phyloP scores from a whole-genome alignment of 2,113 vertebrate genomes.

The Callionymus lyra region DNA sequence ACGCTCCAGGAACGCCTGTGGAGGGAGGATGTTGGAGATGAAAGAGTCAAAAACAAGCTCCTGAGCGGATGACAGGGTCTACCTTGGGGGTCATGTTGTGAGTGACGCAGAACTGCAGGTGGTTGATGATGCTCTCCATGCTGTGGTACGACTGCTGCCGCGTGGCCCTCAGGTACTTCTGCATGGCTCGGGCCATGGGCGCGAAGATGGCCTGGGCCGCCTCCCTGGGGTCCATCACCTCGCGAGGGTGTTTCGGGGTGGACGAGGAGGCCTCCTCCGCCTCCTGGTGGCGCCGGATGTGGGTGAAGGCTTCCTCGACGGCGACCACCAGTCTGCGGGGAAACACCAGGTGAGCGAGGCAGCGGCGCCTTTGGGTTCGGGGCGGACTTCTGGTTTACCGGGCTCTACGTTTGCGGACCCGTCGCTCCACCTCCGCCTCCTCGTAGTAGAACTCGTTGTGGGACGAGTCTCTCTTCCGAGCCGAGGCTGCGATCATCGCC shows the following conservation, averaged over 20 bases:
- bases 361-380: too few species aligned
- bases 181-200: conserved; percentile 96
- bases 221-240: conserved; percentile 92
- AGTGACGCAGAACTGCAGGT: conserved; percentile 96
- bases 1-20: conserved; percentile 86
- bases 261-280: conserved; percentile 67
- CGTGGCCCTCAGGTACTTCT: conserved; percentile 91
- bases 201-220: conserved; percentile 94
- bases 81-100: conserved; percentile 97
- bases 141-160: conserved; percentile 94
- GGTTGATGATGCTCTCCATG: conserved; percentile 97
- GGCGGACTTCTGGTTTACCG: conserved; percentile 75
- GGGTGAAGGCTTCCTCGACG: conserved; percentile 93
- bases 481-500: conserved; percentile 87
- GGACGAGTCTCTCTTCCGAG: conserved; percentile 84
- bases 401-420: conserved; percentile 85
- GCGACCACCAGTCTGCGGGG: conserved; percentile 82
- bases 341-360: too few species aligned
- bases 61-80: too few species aligned
- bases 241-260: conserved; percentile 78
- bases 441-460: conserved; percentile 96
- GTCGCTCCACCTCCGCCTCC: conserved; percentile 87
- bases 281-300: conserved; percentile 90
- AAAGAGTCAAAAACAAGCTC: not conserved
- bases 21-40: not conserved